Base-by-base conservation (phyloP, 2,888 invertebrate genomes). In the Microctonus aethiopoides region DNA sequence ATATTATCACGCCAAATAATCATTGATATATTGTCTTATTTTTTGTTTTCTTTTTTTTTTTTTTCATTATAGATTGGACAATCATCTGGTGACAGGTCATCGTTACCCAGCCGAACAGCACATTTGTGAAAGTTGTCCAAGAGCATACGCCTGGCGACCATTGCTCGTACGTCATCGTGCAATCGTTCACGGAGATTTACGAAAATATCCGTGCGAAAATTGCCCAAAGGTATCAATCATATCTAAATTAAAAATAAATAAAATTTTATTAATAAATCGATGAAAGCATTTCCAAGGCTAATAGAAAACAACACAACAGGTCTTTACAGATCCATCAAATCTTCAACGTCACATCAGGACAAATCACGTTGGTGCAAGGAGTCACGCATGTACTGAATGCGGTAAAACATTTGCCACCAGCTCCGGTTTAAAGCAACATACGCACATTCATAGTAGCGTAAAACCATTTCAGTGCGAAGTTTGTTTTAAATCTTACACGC, bases 401-500 rank as follows among this genome's bases (percentile, higher is more conserved):
- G 98, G 98, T 76, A 99, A 99, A 90, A 98, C 98, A 72, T 99
- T 99, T 88, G 96, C 95, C 60, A 98, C 98, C 46, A 96, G 97
- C 72, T 97, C 97, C 76, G 99, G 99, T 46, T 91, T 99, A 67
- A 99, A 99, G 87, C 99, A 99, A 87, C 99, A 99, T 88, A 97
- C 97, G 36, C 99, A 99, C 89, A 99, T 99, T 81, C 99, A 99
- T 90, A 96, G 96, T 83, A 96, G 96, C 84, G 94, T 98, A 77
- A 99, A 99, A 87, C 99, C 99, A 3, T 99, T 98, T 89, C 94
- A 94, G 90, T 97, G 97, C 88, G 95, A 95, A 86, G 96, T 98
- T 77, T 99, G 99, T 89, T 94, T 94, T 85, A 99, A 99, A 90
- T 94, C 97, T 10, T 99, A 99, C 89, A 99, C 99, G 2, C 99